These are phyloP conservation scores for Xestia xanthographa DNA, from an alignment of 2,888 invertebrate genomes.

Conservation along the genomic window DNA sequence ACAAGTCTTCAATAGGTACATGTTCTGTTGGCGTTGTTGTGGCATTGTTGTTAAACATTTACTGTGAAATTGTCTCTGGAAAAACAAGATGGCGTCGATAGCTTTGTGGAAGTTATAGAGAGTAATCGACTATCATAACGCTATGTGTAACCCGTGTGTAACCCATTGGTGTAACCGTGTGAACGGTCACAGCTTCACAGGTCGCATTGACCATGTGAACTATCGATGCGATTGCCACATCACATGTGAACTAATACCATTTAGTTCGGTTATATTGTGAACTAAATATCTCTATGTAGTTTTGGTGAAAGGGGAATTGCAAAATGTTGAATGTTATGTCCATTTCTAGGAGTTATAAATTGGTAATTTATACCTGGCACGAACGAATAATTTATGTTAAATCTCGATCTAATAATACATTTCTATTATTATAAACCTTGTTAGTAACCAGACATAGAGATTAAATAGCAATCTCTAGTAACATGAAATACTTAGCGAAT, in stretches of 20 bases:
- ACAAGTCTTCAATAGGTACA: no score
- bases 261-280: conserved; percentile 17
- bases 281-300: conserved; percentile 1
- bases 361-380: background rate
- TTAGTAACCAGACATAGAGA: background rate
- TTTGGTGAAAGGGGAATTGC: no score
- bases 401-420: background rate
- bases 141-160: conserved; percentile 2
- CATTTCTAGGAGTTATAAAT: background rate
- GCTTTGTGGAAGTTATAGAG: background rate
- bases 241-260: conserved; percentile 28
- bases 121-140: conserved; percentile 3
- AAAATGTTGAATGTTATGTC: background rate
- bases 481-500: background rate
- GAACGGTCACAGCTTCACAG: conserved; percentile 37
- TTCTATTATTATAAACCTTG: background rate
- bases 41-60: background rate
- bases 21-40: background rate
- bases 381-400: background rate
- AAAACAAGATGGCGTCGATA: background rate
- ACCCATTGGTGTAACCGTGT: conserved; percentile 21
- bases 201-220: conserved; percentile 42
- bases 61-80: background rate
- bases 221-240: conserved; percentile 7
- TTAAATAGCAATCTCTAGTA: background rate